Evolutionary conservation across 2,888 invertebrate species (phyloP).

Genomic region (Ornithoptera priamus): DNA sequence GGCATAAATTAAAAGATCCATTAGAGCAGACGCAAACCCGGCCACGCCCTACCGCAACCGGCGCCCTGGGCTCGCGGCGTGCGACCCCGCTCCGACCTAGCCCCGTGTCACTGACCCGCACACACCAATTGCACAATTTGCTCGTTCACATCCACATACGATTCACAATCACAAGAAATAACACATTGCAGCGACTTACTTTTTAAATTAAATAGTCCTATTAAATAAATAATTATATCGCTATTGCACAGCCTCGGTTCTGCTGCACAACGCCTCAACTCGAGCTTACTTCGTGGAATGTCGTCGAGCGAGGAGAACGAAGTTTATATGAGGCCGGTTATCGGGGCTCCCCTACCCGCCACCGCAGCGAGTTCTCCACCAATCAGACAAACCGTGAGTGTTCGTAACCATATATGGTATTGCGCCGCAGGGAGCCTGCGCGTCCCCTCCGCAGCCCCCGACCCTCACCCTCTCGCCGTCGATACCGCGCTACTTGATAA

Average conservation of each 20-base stretch:
- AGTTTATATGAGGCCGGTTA: conserved; percentile 80
- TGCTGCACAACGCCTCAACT: conserved; percentile 74
- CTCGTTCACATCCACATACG: conserved; percentile 34
- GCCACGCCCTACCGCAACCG: conserved; percentile 80
- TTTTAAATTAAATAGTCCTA: conserved; percentile 77
- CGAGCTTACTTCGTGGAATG: conserved; percentile 79
- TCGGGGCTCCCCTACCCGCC: conserved; percentile 78
- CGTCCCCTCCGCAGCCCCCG: conserved; percentile 50
- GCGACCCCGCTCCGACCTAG: conserved; percentile 49
- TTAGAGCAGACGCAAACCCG: conserved; percentile 39
- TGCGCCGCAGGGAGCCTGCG: conserved; percentile 79
- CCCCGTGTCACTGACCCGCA: conserved; percentile 72
- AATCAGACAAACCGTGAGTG: conserved; percentile 66
- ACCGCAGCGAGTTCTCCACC: conserved; percentile 77
- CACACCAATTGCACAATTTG: conserved; percentile 51
- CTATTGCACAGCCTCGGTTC: conserved; percentile 76
- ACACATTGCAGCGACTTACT: conserved; percentile 67
- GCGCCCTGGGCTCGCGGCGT: conserved; percentile 57
- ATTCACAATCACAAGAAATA: conserved; percentile 53
- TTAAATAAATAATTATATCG: conserved; percentile 76
- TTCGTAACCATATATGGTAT: conserved; percentile 86
- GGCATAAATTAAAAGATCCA: conserved; percentile 3
- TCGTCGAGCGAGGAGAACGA: conserved; percentile 66
- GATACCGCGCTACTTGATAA: conserved; percentile 64
- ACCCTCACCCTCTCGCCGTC: conserved; percentile 44